phyloP scores from a whole-genome alignment of 2,113 vertebrate genomes.

The Apaloderma vittatum region DNA sequence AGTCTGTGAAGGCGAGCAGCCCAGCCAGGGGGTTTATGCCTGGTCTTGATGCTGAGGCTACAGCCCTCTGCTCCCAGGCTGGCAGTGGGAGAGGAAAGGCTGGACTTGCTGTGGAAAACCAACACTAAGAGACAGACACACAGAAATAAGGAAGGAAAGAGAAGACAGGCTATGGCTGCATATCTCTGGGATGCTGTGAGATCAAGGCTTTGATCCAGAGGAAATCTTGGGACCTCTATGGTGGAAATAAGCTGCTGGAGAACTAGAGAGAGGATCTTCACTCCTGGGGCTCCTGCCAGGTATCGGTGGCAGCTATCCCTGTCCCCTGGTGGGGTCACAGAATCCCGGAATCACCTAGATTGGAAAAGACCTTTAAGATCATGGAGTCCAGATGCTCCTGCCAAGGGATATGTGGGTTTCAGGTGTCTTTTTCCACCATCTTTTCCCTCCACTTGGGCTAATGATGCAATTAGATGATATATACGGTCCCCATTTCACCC shows the following conservation, averaged over 20 bases:
- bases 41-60: not conserved
- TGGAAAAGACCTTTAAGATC: too few species aligned
- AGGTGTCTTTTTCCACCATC: not conserved
- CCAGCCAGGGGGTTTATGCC: not conserved
- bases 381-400: not conserved
- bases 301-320: not conserved
- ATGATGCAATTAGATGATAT: not conserved
- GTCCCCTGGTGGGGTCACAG: not conserved
- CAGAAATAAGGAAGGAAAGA: not conserved
- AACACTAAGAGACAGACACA: not conserved
- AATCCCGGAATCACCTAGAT: too few species aligned
- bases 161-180: not conserved
- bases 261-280: not conserved
- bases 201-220: not conserved
- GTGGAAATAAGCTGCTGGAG: not conserved
- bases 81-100: not conserved
- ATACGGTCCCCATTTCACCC: not conserved
- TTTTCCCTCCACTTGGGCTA: not conserved
- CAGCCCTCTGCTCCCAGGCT: not conserved
- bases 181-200: not conserved
- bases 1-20: not conserved
- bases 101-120: not conserved
- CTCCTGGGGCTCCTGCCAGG: not conserved
- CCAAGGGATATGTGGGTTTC: not conserved
- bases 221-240: not conserved